Conservation (phyloP, 1,140 invertebrate genomes). For the Drosophila nasuta region DNA sequence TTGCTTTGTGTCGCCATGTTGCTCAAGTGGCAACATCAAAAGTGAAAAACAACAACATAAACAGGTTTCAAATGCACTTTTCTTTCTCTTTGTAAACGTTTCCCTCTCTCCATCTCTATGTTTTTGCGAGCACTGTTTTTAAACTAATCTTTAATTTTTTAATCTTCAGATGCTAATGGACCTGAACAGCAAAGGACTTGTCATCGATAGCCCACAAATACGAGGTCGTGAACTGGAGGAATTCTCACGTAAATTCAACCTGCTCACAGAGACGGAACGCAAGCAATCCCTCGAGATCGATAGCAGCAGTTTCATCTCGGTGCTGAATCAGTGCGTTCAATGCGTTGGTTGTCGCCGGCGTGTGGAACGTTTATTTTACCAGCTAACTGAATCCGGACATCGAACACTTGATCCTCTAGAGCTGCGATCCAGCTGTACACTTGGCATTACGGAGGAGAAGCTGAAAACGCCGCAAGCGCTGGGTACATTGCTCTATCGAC, state of each 20-base stretch:
- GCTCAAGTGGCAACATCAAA: slow-evolving; percentile 58
- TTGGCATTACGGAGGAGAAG: slow-evolving; percentile 92
- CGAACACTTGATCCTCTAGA: slow-evolving; percentile 93
- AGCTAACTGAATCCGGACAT: slow-evolving; percentile 92
- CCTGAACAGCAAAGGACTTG: slow-evolving; percentile 91
- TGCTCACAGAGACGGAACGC: slow-evolving; percentile 92
- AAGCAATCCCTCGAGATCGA: slow-evolving; percentile 92
- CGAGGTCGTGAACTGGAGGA: slow-evolving; percentile 93
- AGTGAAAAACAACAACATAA: slow-evolving; percentile 30
- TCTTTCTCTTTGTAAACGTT: slow-evolving; percentile 21
- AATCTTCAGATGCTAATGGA: slow-evolving; percentile 95
- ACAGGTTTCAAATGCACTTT: slow-evolving; percentile 72
- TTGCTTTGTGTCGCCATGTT: slow-evolving; percentile 61
- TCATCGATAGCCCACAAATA: slow-evolving; percentile 90
- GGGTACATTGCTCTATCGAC: slow-evolving; percentile 93
- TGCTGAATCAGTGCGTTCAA: slow-evolving; percentile 94
- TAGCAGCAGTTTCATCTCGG: slow-evolving; percentile 92
- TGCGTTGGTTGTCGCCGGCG: slow-evolving; percentile 96
- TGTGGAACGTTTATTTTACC: slow-evolving; percentile 93
- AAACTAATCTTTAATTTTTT: background rate
- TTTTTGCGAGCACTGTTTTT: slow-evolving; percentile 5
- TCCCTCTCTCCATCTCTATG: slow-evolving; percentile 5
- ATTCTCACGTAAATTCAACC: slow-evolving; percentile 92
- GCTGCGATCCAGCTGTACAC: slow-evolving; percentile 89
- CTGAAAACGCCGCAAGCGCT: slow-evolving; percentile 91